A percentile compares a stretch with the other conserved stretches of the same genome.
Evolutionary conservation across 2,113 vertebrate species (phyloP).

Genomic region (Corythornis madagascariensis): DNA sequence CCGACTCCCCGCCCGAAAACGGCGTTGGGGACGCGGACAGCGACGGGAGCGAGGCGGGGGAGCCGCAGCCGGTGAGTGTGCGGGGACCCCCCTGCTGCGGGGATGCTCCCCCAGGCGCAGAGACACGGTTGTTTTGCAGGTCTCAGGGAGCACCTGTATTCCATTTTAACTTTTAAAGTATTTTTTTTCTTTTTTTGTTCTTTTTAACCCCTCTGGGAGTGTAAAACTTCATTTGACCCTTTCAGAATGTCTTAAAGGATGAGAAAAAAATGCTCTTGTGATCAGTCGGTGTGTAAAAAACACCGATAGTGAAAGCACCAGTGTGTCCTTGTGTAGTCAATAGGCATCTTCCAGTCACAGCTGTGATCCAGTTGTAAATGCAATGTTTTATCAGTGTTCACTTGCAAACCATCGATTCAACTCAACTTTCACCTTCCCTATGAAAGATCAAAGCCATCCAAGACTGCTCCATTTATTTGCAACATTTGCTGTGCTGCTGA

Average conservation of each 20-base stretch:
- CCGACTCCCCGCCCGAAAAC: neutral
- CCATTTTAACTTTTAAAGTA: no score
- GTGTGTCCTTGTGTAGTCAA: rapidly evolving
- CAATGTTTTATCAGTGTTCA: neutral
- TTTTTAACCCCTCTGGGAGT: no score
- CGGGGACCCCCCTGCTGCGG: neutral
- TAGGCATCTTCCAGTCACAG: no score
- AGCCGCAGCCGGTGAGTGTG: neutral
- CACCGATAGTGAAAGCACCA: rapidly evolving
- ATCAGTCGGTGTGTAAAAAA: rapidly evolving
- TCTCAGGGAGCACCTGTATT: rapidly evolving
- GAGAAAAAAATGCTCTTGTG: no score
- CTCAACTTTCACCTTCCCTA: neutral
- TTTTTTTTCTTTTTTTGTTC: no score
- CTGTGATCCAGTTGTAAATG: no score
- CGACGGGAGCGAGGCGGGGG: neutral
- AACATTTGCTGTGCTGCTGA: neutral
- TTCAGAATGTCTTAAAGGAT: no score
- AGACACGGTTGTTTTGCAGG: rapidly evolving
- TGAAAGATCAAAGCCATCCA: rapidly evolving
- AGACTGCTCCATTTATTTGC: rapidly evolving
- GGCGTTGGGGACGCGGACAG: neutral
- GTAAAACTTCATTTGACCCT: neutral
- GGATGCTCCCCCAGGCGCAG: neutral
- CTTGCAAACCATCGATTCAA: neutral